phyloP scores from a whole-genome alignment of 2,113 vertebrate genomes.

The Miniopterus natalensis region DNA sequence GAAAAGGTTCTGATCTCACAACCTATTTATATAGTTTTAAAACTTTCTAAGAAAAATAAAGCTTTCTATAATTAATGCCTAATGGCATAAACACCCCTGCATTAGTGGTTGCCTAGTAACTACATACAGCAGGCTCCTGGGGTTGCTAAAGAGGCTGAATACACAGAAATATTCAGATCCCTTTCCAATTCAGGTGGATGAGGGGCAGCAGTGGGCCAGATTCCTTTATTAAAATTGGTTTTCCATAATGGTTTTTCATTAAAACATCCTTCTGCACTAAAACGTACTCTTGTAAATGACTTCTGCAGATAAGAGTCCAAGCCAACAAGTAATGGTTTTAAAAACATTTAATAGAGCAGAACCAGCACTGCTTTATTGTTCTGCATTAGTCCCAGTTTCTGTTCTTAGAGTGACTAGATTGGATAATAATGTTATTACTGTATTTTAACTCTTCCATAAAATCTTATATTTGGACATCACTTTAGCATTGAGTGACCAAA shows the following conservation, averaged over 20 bases:
- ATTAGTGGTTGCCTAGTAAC: constrained; percentile 88
- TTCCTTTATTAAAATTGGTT: constrained; percentile 74
- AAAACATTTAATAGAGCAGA: constrained; percentile 56
- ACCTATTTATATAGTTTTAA: constrained; percentile 84
- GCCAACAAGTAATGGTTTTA: neutral
- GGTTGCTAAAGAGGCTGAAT: constrained; percentile 77
- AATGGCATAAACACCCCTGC: constrained; percentile 84
- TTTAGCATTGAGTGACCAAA: constrained; percentile 21
- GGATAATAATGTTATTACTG: neutral
- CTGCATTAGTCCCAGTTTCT: neutral
- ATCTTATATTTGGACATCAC: neutral
- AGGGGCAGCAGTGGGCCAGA: constrained; percentile 73
- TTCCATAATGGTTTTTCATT: constrained; percentile 77
- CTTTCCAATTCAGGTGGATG: constrained; percentile 56
- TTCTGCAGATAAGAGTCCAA: constrained; percentile 62
- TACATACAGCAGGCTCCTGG: constrained; percentile 72
- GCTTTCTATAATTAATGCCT: constrained; percentile 88
- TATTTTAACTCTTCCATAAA: neutral
- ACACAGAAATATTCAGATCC: constrained; percentile 74
- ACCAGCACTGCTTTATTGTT: neutral
- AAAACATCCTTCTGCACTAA: constrained; percentile 59
- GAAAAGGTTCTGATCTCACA: constrained; percentile 68
- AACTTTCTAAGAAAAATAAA: constrained; percentile 83
- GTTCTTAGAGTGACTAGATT: neutral
- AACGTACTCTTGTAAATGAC: constrained; percentile 61